Conservation (phyloP, 92 coral and sea anemone species). For the Phenganax marumi region DNA sequence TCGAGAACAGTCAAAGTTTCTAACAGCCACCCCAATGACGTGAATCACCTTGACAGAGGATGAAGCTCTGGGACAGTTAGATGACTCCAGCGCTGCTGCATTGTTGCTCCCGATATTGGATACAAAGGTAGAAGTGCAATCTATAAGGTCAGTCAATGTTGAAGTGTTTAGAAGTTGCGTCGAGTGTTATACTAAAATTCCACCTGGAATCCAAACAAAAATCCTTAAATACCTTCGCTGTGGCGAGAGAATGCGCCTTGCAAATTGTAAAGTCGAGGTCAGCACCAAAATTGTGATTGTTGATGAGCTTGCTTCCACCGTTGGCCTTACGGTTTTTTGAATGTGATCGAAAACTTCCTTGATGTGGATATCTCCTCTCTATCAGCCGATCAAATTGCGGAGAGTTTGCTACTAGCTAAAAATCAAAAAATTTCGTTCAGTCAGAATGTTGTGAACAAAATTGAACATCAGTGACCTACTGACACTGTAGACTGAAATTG, state of each 20-base stretch:
- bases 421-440: neutral
- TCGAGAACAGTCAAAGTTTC: conserved; percentile 8
- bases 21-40: conserved; percentile 1
- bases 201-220: conserved; percentile 1
- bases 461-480: conserved; percentile 3
- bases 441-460: conserved; percentile 1
- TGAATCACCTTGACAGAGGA: neutral
- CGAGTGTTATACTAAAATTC: neutral
- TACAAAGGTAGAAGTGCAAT: conserved; percentile 7
- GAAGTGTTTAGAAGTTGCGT: conserved; percentile 17
- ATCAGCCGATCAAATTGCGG: conserved; percentile 20
- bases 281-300: neutral
- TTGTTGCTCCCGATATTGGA: neutral
- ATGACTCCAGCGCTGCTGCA: conserved; percentile 12
- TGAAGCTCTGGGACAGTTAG: conserved; percentile 1
- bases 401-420: neutral
- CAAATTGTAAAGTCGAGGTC: neutral
- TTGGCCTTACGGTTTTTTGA: conserved; percentile 2
- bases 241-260: conserved; percentile 3
- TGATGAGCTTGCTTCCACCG: neutral
- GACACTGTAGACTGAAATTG: too few species aligned
- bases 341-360: conserved; percentile 7
- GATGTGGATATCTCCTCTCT: neutral
- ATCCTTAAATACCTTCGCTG: conserved; percentile 2
- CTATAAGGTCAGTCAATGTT: conserved; percentile 24